A percentile compares a stretch with the other conserved stretches of the same genome.
Evolutionary conservation across 1,140 invertebrate genomes (phyloP).

Genomic region (Diabrotica virgifera): DNA sequence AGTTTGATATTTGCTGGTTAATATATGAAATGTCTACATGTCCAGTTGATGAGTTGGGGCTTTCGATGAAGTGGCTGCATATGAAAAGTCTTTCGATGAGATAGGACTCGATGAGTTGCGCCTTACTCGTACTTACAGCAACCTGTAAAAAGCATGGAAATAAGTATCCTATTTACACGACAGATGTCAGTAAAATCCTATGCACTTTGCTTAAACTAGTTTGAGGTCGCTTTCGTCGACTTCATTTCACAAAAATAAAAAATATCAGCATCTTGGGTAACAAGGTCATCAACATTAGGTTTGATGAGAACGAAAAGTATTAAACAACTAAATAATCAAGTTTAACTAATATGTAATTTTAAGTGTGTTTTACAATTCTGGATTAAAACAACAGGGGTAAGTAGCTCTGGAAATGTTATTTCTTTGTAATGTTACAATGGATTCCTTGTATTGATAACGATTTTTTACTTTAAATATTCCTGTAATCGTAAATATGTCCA

Average conservation of each 20-base stretch:
- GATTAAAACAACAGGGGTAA: conserved; percentile 4
- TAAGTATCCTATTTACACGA: too few species aligned
- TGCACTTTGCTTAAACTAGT: neutral
- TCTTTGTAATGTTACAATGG: conserved; percentile 21
- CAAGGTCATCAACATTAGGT: conserved; percentile 48
- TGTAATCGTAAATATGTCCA: neutral
- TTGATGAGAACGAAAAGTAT: conserved; percentile 28
- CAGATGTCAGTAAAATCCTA: too few species aligned
- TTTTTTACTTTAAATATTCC: conserved; percentile 9
- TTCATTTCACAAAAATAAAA: conserved; percentile 37
- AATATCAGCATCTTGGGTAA: conserved; percentile 44
- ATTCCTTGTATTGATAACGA: conserved; percentile 14
- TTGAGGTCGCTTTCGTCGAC: conserved; percentile 15
- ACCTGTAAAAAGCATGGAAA: too few species aligned
- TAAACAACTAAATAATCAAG: conserved; percentile 26
- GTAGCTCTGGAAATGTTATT: neutral
- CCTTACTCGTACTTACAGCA: too few species aligned
- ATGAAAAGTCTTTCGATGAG: too few species aligned
- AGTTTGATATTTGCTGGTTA: too few species aligned
- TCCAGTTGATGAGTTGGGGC: too few species aligned
- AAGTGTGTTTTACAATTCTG: neutral
- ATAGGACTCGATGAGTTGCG: too few species aligned
- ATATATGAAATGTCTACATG: too few species aligned
- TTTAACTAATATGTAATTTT: conserved; percentile 34
- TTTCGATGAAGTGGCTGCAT: too few species aligned